Conservation (phyloP, 2,113 vertebrate genomes). For the Alethe castanea region DNA sequence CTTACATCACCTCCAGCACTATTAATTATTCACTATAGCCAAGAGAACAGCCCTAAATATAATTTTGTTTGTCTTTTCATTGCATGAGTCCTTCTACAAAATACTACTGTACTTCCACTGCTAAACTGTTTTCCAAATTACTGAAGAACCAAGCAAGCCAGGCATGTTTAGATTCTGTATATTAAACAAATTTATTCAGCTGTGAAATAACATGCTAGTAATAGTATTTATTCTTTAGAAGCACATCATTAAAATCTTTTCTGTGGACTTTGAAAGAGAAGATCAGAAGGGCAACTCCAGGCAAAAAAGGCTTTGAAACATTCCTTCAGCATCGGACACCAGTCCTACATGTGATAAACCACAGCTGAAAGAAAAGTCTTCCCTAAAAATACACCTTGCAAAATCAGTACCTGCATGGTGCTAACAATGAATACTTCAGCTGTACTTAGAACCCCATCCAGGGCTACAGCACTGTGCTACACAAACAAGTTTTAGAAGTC, state of each 20-base stretch:
- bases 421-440: not conserved
- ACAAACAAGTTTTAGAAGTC: not conserved
- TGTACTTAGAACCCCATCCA: not conserved
- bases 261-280: not conserved
- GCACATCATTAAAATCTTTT: not conserved
- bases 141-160: not conserved
- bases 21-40: constrained; percentile 39
- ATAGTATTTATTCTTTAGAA: not conserved
- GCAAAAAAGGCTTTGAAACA: not conserved
- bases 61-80: not conserved
- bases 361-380: not conserved
- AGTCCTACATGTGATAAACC: not conserved
- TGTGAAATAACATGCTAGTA: not conserved
- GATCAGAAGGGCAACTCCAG: not conserved
- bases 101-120: not conserved
- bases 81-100: not conserved
- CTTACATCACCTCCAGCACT: constrained; percentile 27
- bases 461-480: not conserved
- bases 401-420: not conserved
- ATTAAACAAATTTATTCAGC: not conserved
- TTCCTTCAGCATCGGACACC: not conserved
- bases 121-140: not conserved
- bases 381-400: not conserved
- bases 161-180: not conserved
- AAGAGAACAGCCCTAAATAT: not conserved